A percentile compares a stretch with the other conserved stretches of the same genome.
Conservation (phyloP, 2,113 vertebrate species). For the Microcebus lehilahytsara region DNA sequence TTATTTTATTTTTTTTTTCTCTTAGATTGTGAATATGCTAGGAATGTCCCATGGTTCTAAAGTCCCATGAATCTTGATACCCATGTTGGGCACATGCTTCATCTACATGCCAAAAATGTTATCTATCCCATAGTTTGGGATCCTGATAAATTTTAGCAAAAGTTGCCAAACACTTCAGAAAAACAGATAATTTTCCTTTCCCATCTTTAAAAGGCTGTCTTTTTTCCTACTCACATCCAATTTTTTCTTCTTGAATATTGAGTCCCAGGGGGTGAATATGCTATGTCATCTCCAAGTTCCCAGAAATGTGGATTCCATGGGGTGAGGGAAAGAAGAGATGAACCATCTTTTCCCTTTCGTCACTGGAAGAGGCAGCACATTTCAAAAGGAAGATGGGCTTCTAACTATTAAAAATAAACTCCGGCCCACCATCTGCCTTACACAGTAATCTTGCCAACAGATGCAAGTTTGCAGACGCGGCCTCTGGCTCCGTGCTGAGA, state of each 20-base stretch:
- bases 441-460: constrained; percentile 40
- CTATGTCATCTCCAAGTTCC: neutral
- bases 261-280: neutral
- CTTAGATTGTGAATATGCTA: too few species aligned
- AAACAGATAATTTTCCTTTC: neutral
- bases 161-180: neutral
- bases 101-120: neutral
- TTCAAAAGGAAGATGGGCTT: constrained; percentile 49
- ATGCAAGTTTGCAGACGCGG: neutral
- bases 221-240: neutral
- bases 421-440: constrained; percentile 17
- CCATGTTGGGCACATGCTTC: neutral
- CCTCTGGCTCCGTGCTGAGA: constrained; percentile 13
- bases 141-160: constrained; percentile 12
- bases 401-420: constrained; percentile 64
- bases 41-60: neutral
- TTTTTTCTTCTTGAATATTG: neutral
- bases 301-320: neutral
- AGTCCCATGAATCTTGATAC: neutral
- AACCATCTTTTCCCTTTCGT: neutral
- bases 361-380: neutral
- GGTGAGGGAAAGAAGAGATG: neutral
- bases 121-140: neutral
- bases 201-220: neutral
- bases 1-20: too few species aligned